Evolutionary conservation across 2,113 vertebrate species (phyloP).

Genomic region (Zosterops hypoxanthus): DNA sequence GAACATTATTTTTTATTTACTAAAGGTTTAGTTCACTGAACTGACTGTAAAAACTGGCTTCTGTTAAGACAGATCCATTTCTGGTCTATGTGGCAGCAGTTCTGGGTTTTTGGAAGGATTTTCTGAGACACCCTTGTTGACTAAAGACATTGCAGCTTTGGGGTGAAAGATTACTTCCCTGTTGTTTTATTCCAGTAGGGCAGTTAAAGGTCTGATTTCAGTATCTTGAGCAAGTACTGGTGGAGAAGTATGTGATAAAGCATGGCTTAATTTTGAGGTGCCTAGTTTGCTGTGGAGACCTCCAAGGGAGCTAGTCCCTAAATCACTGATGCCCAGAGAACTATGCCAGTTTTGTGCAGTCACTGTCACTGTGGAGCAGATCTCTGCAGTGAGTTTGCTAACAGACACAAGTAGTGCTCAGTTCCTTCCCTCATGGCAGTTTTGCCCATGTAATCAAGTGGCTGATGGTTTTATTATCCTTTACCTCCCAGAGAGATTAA

Average conservation of each 20-base stretch:
- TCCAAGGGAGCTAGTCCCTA: background rate
- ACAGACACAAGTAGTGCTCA: background rate
- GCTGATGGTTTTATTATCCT: background rate
- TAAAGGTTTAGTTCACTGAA: background rate
- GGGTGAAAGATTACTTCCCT: background rate
- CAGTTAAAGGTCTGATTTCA: background rate
- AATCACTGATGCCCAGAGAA: background rate
- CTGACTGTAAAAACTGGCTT: background rate
- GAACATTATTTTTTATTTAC: background rate
- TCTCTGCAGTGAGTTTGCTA: background rate
- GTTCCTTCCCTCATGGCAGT: background rate
- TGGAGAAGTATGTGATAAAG: background rate
- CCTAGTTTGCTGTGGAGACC: background rate
- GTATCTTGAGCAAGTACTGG: background rate
- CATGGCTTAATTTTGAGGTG: background rate
- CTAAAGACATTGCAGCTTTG: background rate
- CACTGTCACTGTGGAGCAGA: background rate
- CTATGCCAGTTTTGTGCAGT: background rate
- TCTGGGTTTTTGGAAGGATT: background rate
- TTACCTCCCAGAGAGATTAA: background rate
- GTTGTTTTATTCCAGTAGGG: background rate
- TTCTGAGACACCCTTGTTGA: accelerated
- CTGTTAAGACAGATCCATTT: background rate
- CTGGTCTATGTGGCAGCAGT: background rate
- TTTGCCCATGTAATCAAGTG: background rate